phyloP scores from a whole-genome alignment of 2,113 vertebrate genomes.

The Peromyscus californicus region DNA sequence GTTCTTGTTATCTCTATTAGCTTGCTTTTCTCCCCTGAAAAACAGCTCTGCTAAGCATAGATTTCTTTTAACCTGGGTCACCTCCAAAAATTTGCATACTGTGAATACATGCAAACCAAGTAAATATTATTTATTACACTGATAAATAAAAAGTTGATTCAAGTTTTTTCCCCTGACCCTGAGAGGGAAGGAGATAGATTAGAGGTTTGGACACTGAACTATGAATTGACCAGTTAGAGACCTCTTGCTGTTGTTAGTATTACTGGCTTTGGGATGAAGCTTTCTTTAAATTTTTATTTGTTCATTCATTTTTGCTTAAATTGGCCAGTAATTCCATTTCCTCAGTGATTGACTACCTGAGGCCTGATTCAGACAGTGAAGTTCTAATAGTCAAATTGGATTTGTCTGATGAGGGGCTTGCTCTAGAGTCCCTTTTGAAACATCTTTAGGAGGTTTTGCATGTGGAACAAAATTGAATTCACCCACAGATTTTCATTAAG shows the following conservation, averaged over 20 bases:
- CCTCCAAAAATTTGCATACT: constrained; percentile 43
- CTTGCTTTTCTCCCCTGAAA: neutral
- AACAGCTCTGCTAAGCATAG: constrained; percentile 61
- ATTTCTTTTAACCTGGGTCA: constrained; percentile 40
- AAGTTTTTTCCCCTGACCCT: constrained; percentile 43
- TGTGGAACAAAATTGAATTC: constrained; percentile 68
- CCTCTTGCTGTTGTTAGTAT: neutral
- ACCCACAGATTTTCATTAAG: constrained; percentile 65
- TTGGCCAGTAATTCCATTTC: constrained; percentile 1
- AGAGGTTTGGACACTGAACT: neutral
- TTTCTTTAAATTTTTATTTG: neutral
- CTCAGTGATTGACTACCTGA: neutral
- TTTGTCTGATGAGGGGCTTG: neutral
- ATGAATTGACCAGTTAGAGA: neutral
- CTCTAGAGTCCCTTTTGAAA: constrained; percentile 49
- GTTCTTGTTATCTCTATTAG: constrained; percentile 40
- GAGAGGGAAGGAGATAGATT: neutral
- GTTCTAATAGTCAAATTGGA: neutral
- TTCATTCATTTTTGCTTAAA: neutral
- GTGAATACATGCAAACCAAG: constrained; percentile 62
- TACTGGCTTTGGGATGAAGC: neutral
- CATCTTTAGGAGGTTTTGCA: constrained; percentile 39
- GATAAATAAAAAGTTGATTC: constrained; percentile 57
- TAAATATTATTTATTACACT: constrained; percentile 50
- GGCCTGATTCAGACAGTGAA: neutral